A percentile compares a stretch with the other conserved stretches of the same genome.
phyloP scores from a whole-genome alignment of 2,888 invertebrate genomes.

The Theodoxus fluviatilis region DNA sequence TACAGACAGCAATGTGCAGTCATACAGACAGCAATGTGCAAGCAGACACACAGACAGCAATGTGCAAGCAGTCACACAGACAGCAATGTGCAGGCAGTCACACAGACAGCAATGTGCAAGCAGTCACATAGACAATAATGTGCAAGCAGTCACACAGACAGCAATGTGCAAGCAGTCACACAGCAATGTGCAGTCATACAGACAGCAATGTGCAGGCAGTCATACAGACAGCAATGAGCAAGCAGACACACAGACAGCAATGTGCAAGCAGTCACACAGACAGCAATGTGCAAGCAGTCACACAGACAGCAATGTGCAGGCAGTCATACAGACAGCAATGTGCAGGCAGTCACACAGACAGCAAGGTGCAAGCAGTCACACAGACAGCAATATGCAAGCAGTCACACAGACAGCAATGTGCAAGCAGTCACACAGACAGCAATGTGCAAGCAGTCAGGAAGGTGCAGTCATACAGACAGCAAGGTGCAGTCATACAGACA shows the following conservation, averaged over 20 bases:
- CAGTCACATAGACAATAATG: not conserved
- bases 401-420: not conserved
- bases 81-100: not conserved
- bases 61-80: no score
- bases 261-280: not conserved
- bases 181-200: not conserved
- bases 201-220: not conserved
- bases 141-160: not conserved
- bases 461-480: not conserved
- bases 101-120: not conserved
- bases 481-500: not conserved
- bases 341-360: not conserved
- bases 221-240: no score
- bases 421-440: not conserved
- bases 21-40: not conserved
- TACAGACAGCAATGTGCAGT: not conserved
- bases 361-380: not conserved
- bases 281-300: not conserved
- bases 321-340: not conserved
- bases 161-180: not conserved
- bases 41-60: not conserved
- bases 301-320: not conserved
- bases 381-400: not conserved
- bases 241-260: not conserved
- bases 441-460: not conserved